Evolutionary conservation across 2,888 invertebrate genomes (phyloP).

Genomic region (Callinectes sapidus): DNA sequence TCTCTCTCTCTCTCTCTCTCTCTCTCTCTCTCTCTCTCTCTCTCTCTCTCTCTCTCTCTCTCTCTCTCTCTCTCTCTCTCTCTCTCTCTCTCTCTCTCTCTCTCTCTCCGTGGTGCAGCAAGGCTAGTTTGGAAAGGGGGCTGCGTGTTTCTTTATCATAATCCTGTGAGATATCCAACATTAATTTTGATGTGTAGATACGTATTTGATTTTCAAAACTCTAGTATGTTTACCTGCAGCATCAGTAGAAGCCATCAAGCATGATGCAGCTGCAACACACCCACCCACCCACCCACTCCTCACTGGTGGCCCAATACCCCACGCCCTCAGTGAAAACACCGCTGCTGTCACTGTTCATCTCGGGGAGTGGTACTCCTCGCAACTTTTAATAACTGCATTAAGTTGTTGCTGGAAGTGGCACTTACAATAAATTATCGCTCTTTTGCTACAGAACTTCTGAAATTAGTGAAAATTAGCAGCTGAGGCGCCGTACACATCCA

Average conservation of each 20-base stretch:
- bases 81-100: background rate
- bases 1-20: no score
- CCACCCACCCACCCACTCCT: background rate
- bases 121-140: background rate
- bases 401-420: background rate
- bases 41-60: no score
- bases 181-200: background rate
- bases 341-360: background rate
- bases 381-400: background rate
- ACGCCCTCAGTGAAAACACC: background rate
- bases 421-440: background rate
- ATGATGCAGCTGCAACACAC: background rate
- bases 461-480: slow-evolving; percentile 13
- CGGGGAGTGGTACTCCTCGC: slow-evolving; percentile 12
- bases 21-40: no score
- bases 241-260: background rate
- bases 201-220: background rate
- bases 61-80: no score
- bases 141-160: background rate
- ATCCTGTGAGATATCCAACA: background rate
- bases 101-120: no score
- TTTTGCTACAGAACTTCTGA: slow-evolving; percentile 10
- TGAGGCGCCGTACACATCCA: background rate
- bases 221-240: background rate
- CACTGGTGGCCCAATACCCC: background rate